A percentile compares a stretch with the other conserved stretches of the same genome.
These are phyloP conservation scores for Lasius fuliginosus DNA, from an alignment of 2,888 invertebrate species.

Conservation along the genomic window DNA sequence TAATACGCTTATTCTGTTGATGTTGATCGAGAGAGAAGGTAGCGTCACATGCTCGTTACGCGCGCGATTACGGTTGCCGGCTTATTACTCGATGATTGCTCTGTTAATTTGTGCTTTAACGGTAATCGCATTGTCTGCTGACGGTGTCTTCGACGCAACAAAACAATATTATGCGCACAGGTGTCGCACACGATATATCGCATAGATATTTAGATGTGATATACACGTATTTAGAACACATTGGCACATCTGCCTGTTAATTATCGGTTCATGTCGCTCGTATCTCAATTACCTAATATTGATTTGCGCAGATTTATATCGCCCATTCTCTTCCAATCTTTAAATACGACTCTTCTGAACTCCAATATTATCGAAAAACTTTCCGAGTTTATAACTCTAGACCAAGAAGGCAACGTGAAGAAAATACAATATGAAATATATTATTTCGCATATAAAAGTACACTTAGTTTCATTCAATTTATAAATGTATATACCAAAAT, in stretches of 20 bases:
- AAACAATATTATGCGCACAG: constrained; percentile 1
- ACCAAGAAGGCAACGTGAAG: neutral
- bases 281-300: neutral
- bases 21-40: neutral
- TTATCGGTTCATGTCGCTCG: neutral
- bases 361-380: neutral
- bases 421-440: neutral
- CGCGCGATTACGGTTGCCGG: neutral
- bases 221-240: neutral
- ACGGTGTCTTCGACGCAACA: constrained; percentile 17
- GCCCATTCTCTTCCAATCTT: neutral
- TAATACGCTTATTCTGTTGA: constrained; percentile 43
- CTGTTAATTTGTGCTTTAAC: constrained; percentile 48
- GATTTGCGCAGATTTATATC: neutral
- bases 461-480: neutral
- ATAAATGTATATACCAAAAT: neutral
- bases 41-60: neutral
- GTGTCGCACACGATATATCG: neutral
- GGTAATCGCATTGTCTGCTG: constrained; percentile 32
- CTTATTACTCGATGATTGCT: constrained; percentile 26
- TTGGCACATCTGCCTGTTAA: neutral
- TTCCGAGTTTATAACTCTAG: neutral
- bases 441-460: neutral
- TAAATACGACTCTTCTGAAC: neutral
- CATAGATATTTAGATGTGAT: neutral